Conservation (phyloP, 1,140 invertebrate species). For the Conus betulinus region DNA sequence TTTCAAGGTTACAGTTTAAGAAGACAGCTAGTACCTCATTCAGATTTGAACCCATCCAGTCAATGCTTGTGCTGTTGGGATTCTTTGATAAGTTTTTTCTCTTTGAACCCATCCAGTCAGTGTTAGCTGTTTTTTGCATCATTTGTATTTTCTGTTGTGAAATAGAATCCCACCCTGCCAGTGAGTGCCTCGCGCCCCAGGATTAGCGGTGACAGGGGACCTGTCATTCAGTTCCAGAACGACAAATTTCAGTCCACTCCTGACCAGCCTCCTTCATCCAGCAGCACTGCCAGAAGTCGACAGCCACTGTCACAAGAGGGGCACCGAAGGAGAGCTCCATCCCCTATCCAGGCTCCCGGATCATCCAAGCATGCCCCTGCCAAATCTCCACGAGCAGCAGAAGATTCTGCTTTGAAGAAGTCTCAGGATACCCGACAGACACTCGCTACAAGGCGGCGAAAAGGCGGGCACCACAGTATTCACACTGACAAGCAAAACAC, state of each 20-base stretch:
- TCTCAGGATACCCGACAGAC: background rate
- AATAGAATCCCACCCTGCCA: background rate
- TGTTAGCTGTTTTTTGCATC: too few species aligned
- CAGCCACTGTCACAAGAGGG: background rate
- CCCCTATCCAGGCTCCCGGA: background rate
- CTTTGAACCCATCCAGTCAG: too few species aligned
- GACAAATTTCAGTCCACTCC: conserved; percentile 8
- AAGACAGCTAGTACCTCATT: too few species aligned
- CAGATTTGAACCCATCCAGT: too few species aligned
- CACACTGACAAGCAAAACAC: background rate
- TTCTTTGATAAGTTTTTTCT: too few species aligned
- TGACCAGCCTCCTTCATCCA: background rate
- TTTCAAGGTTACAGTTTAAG: too few species aligned
- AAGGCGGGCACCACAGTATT: background rate
- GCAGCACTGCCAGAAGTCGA: background rate
- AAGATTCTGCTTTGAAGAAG: background rate
- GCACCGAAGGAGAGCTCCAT: background rate
- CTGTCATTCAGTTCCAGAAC: conserved; percentile 24
- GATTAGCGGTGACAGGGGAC: conserved; percentile 7
- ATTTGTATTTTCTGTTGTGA: too few species aligned
- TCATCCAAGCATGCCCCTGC: background rate
- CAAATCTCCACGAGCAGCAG: background rate
- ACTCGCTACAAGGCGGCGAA: background rate
- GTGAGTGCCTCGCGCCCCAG: background rate
- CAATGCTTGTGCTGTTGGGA: too few species aligned